These are phyloP conservation scores for Lineus longissimus DNA, from an alignment of 1,140 invertebrate genomes.

Conservation along the genomic window DNA sequence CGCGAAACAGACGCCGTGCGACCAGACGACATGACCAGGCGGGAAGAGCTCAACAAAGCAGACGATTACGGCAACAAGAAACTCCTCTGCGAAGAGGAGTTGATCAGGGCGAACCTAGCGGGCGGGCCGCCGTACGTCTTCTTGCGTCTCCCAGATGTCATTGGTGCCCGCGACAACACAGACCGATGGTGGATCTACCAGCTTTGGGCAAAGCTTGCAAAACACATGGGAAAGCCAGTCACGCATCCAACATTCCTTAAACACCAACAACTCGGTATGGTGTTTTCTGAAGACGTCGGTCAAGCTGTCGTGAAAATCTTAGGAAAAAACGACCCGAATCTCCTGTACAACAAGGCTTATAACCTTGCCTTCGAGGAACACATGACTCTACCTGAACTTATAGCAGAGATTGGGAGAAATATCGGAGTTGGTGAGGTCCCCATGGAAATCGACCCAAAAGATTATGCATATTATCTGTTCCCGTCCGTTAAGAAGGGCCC, in stretches of 20 bases:
- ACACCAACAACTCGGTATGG: constrained; percentile 50
- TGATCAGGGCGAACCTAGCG: constrained; percentile 24
- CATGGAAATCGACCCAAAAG: constrained; percentile 30
- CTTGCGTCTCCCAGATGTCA: constrained; percentile 56
- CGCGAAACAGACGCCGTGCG: constrained; percentile 42
- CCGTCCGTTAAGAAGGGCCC: constrained; percentile 55
- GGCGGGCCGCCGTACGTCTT: constrained; percentile 49
- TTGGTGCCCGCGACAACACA: constrained; percentile 56
- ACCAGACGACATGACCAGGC: constrained; percentile 36
- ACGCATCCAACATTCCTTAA: constrained; percentile 41
- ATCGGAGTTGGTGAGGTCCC: constrained; percentile 31
- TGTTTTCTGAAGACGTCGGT: constrained; percentile 56
- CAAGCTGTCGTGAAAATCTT: constrained; percentile 38
- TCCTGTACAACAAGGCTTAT: constrained; percentile 46
- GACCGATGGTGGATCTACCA: constrained; percentile 58
- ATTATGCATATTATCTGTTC: constrained; percentile 44
- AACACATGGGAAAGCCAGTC: constrained; percentile 37
- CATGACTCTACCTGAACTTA: constrained; percentile 37
- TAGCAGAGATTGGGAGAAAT: constrained; percentile 35
- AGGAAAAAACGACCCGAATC: constrained; percentile 10
- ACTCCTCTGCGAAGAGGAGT: constrained; percentile 52
- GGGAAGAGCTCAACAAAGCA: constrained; percentile 29
- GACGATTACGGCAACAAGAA: constrained; percentile 56
- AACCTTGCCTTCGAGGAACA: constrained; percentile 52
- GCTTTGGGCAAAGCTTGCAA: constrained; percentile 51